Conservation (phyloP, 2,888 invertebrate genomes). For the Cephus pygmeus region DNA sequence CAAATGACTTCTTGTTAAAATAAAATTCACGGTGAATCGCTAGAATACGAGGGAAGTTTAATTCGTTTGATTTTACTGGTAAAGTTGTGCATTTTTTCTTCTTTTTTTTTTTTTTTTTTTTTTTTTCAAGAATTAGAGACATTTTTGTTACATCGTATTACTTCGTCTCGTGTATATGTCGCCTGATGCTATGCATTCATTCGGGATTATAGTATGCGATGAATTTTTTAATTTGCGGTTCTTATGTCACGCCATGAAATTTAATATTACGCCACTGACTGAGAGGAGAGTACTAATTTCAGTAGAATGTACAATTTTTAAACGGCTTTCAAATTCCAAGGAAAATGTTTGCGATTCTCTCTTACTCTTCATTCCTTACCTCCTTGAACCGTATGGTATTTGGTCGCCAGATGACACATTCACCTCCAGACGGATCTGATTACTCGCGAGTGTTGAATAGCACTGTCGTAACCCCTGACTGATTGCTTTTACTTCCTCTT, state of each 20-base stretch:
- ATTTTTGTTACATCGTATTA: neutral
- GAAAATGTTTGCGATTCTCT: slow-evolving; percentile 5
- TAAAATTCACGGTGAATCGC: neutral
- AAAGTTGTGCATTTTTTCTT: neutral
- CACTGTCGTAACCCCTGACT: neutral
- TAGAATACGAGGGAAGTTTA: neutral
- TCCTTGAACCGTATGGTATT: slow-evolving; percentile 25
- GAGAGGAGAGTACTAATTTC: neutral
- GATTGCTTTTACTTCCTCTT: neutral
- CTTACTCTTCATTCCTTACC: neutral
- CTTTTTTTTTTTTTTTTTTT: no score
- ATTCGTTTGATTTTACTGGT: neutral
- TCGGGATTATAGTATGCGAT: neutral
- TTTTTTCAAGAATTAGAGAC: neutral
- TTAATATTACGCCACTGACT: neutral
- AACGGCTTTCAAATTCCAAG: neutral
- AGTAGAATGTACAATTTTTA: neutral
- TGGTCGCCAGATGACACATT: slow-evolving; percentile 36
- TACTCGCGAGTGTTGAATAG: slow-evolving; percentile 17
- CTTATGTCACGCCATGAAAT: neutral
- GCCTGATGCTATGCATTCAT: neutral
- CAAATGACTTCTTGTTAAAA: neutral
- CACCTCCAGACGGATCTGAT: slow-evolving; percentile 30
- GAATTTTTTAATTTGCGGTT: neutral
- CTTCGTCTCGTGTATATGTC: neutral